Base-by-base conservation (phyloP, 2,797 vertebrate species). In the Cheirogaleus major region DNA sequence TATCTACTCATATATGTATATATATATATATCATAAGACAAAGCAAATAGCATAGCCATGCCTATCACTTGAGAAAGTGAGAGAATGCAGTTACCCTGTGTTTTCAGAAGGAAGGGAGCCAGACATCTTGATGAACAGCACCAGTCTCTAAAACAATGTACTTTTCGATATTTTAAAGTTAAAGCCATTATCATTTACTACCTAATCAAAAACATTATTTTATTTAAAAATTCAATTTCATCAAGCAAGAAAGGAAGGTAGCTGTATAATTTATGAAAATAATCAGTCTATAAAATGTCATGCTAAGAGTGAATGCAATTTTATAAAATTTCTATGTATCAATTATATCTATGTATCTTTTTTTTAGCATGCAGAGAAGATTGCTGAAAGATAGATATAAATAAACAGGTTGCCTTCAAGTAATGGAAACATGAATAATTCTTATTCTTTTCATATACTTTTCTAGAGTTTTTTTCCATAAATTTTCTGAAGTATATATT, bases 61-160 rank as follows among this genome's bases (percentile, higher is more conserved):
- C 1, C 32, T 45, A 8, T 5, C 41, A 52, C 22, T 23, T 38
- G 7, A 75, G 23, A 5, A 63, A 30, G 1, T 69, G 5, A 63
- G 8, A 48, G 11, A 85, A 15, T 50, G 7, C 5, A 2, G 1
- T 3, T n/a, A 1, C 0, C 0, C 11, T 6, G 4, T 30, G 11
- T 38, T 65, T 3, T 59, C 12, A 25, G 20, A 50, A 84, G 55
- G 18, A 55, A 17, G 23, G 59, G 3, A 61, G 12, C 4, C 38
- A 86, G 22, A 22, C 17, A 17, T 35, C 20, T 67, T 67, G 45
- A 57, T 35, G 18, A 69, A 30, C 1, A 63, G 10, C 8, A 23
- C 7, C 32, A 69, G 27, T 4, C 20, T 69, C 18, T 86, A 55
- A 97, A 89, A 63, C 4, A 75, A 23, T 38, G 8, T 6, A 6